Base-by-base conservation (phyloP, 2,888 invertebrate genomes). In the Cancer borealis region DNA sequence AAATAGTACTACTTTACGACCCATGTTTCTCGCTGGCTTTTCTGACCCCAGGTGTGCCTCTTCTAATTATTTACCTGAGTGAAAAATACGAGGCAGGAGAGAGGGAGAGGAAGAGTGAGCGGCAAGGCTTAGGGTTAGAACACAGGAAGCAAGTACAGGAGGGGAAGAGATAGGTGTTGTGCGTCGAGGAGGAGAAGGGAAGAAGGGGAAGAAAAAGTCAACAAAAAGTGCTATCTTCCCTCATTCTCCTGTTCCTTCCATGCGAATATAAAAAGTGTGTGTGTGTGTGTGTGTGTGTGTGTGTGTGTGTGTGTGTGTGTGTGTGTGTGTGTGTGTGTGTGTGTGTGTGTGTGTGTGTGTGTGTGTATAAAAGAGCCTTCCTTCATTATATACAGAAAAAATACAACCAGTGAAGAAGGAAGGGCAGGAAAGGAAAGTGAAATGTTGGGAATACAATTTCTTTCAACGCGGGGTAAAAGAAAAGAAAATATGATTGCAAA, bases 1-100 rank as follows among this genome's bases (percentile, higher is more conserved):
- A 79, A 79, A 79, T 79, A 79, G 79, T 79, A 79, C 79, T 79
- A 10, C 79, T 79, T 79, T 79, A 79, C 12, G 79, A 79, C 3
- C 30, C 79, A 30, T 79, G 79, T 79, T 79, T 79, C 79, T 30
- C 21, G 66, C 79, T 79, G 30, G 79, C 79, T 30, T 79, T 73
- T 30, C 79, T 30, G 12, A 79, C 79, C 79, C 30, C 79, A 79
- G 79, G 79, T 79, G 79, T 79, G 26, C 79, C 79, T 79, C 79
- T 79, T 79, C 79, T 79, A 79, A 79, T 26, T 79, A 79, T 79
- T 79, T 79, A 79, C 79, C 79, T 79, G 79, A 79, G 79, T 79
- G 26, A 30, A 79, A 79, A 79, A 79, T 79, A 79, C 30, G 79
- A 79, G 79, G 79, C 79, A 79, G 79, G 6, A 30, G 30, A 26